A percentile compares a stretch with the other conserved stretches of the same genome.
Conservation (phyloP, 2,797 vertebrate species). For the Scomberomorus guttatus region DNA sequence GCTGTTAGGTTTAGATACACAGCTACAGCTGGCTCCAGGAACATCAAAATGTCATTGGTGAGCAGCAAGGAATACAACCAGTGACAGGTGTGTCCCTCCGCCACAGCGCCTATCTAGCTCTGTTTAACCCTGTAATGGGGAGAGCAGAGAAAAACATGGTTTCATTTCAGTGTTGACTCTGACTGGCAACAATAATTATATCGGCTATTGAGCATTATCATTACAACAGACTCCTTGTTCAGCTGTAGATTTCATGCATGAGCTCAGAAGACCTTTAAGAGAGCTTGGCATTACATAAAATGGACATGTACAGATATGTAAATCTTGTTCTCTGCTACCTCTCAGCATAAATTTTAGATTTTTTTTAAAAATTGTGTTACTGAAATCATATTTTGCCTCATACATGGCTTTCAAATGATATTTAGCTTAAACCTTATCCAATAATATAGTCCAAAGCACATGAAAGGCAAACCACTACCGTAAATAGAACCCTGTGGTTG, state of each 20-base stretch:
- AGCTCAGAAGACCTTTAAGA: constrained; percentile 9
- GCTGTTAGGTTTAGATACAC: constrained; percentile 35
- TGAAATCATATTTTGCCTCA: background rate
- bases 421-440: constrained; percentile 32
- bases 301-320: background rate
- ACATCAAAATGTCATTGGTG: constrained; percentile 72
- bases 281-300: background rate
- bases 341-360: background rate
- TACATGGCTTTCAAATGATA: background rate
- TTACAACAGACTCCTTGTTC: constrained; percentile 14
- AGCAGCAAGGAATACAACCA: constrained; percentile 56
- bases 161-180: constrained; percentile 14
- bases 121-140: constrained; percentile 48
- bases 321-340: background rate
- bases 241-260: constrained; percentile 5
- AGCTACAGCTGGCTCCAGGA: constrained; percentile 60
- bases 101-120: constrained; percentile 35
- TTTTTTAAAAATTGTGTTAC: background rate
- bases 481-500: constrained; percentile 75
- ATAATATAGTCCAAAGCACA: constrained; percentile 72
- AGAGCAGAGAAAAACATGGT: constrained; percentile 9
- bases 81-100: constrained; percentile 79
- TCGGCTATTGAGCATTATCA: background rate
- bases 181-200: background rate
- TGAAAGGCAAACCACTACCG: constrained; percentile 77